Conservation (phyloP, 2,797 vertebrate species). For the Crypturellus tataupa region DNA sequence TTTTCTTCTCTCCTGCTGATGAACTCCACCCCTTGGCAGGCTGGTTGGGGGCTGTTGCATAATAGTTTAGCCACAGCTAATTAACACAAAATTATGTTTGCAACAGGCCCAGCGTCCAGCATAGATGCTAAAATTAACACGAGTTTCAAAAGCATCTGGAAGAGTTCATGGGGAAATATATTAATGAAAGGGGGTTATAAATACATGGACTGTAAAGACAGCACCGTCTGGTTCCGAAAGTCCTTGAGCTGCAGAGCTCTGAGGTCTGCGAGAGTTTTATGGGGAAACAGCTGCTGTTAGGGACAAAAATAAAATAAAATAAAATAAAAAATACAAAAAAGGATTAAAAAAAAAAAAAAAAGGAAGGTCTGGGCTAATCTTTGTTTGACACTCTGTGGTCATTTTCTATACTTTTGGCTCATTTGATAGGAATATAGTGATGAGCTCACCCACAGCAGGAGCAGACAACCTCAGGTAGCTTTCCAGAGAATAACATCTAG, state of each 20-base stretch:
- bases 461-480: neutral
- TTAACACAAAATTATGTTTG: neutral
- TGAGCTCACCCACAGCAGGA: neutral
- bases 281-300: neutral
- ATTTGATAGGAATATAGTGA: neutral
- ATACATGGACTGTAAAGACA: fast-evolving
- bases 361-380: neutral
- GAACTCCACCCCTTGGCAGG: constrained; percentile 17
- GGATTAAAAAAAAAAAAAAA: too few relatives aligned
- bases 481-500: neutral
- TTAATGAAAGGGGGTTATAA: neutral
- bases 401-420: neutral
- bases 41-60: neutral
- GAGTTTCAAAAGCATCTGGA: neutral
- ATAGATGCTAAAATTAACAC: neutral
- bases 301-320: neutral
- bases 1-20: neutral
- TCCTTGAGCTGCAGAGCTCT: neutral
- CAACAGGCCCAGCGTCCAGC: neutral
- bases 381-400: neutral
- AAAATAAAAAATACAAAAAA: too few relatives aligned
- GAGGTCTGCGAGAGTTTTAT: neutral
- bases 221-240: neutral
- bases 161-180: neutral
- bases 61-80: neutral